phyloP scores from a whole-genome alignment of 2,113 vertebrate species.

The Larimichthys crocea region DNA sequence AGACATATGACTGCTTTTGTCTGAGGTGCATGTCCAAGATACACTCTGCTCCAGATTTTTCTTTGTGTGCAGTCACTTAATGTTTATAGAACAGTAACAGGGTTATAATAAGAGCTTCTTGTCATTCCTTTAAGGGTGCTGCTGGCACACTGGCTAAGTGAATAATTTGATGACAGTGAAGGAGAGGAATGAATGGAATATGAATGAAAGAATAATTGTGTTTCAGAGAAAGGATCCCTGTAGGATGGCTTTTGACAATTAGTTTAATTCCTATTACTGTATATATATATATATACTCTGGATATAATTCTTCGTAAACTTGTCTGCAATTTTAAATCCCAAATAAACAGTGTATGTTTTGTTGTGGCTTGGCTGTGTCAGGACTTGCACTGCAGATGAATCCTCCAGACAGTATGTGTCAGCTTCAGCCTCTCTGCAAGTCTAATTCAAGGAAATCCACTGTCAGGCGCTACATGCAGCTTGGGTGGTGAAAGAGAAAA shows the following conservation, averaged over 20 bases:
- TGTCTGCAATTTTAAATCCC: background rate
- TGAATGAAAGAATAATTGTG: conserved; percentile 1
- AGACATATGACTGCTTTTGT: conserved; percentile 17
- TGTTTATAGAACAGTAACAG: conserved; percentile 32
- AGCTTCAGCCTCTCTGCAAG: background rate
- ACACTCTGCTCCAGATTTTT: background rate
- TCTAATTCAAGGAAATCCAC: background rate
- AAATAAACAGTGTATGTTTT: background rate
- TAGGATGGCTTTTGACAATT: background rate
- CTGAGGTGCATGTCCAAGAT: background rate
- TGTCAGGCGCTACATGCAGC: background rate
- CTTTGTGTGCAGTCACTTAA: conserved; percentile 5
- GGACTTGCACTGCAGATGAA: conserved; percentile 12
- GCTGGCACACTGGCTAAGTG: background rate
- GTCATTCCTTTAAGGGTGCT: conserved; percentile 21
- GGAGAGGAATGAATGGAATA: conserved; percentile 29
- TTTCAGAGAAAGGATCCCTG: background rate
- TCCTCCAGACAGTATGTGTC: background rate
- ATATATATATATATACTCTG: background rate
- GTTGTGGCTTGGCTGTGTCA: background rate
- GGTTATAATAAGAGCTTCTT: conserved; percentile 3
- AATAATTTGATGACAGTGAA: conserved; percentile 14
- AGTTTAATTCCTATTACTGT: background rate
- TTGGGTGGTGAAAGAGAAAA: background rate
- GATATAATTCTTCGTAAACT: background rate